Evolutionary conservation across 2,797 vertebrate species (phyloP).

Genomic region (Lagodon rhomboides): DNA sequence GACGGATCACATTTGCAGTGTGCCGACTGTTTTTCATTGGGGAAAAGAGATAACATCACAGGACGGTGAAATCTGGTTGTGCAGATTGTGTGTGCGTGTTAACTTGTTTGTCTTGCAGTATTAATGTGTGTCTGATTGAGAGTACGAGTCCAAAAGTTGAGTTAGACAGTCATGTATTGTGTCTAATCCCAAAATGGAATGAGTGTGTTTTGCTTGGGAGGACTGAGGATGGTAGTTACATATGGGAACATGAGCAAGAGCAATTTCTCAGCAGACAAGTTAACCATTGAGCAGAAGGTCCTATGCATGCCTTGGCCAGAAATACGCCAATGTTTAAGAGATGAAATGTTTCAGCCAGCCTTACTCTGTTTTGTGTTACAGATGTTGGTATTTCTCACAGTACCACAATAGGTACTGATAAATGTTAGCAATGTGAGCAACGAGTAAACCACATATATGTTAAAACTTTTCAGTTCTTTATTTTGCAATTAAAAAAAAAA

Average conservation of each 20-base stretch:
- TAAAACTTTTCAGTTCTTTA: too few relatives aligned
- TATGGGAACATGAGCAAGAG: not conserved
- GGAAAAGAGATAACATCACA: not conserved
- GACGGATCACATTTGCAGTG: not conserved
- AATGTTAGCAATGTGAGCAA: too few relatives aligned
- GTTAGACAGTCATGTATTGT: not conserved
- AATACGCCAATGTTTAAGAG: not conserved
- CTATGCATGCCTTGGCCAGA: not conserved
- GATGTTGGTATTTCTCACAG: too few relatives aligned
- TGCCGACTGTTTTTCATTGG: not conserved
- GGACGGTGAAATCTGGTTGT: not conserved
- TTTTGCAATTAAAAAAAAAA: too few relatives aligned
- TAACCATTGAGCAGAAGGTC: not conserved
- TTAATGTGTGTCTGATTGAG: slow-evolving; percentile 1
- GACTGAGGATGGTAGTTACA: not conserved
- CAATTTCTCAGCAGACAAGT: not conserved
- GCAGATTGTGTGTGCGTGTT: not conserved
- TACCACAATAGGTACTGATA: too few relatives aligned
- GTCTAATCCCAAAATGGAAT: not conserved
- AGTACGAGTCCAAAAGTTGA: not conserved
- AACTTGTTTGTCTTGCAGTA: slow-evolving; percentile 7
- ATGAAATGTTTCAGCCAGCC: too few relatives aligned
- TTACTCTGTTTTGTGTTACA: too few relatives aligned
- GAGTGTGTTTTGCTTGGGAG: not conserved
- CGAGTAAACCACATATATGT: too few relatives aligned